Evolutionary conservation across 2,888 invertebrate species (phyloP).

Genomic region (Unio pictorum): DNA sequence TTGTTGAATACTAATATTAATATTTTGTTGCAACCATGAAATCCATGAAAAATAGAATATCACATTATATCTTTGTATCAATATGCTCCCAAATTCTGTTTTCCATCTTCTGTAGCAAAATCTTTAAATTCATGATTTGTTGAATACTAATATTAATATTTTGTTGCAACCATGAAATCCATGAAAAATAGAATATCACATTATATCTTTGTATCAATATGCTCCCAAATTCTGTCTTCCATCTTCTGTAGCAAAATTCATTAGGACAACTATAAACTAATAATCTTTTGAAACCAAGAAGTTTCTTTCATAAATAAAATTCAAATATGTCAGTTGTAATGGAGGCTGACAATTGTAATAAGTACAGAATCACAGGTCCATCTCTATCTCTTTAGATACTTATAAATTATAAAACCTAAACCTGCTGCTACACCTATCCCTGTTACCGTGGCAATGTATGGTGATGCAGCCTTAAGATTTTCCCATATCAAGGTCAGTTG

Average conservation of each 20-base stretch:
- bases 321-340: background rate
- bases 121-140: too few species aligned
- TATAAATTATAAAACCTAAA: slow-evolving; percentile 39
- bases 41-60: background rate
- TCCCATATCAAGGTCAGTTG: slow-evolving; percentile 55
- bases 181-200: background rate
- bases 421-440: slow-evolving; percentile 42
- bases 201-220: background rate
- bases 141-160: too few species aligned
- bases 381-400: slow-evolving; percentile 15
- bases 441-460: slow-evolving; percentile 43
- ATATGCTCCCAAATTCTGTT: background rate
- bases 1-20: too few species aligned
- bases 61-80: background rate
- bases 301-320: background rate
- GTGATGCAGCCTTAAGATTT: slow-evolving; percentile 52
- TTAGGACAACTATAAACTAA: too few species aligned
- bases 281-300: too few species aligned
- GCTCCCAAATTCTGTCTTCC: background rate
- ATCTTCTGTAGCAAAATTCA: background rate
- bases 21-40: too few species aligned
- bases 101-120: background rate
- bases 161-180: too few species aligned
- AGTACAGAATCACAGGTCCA: background rate
- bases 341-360: background rate